Evolutionary conservation across 2,888 invertebrate genomes (phyloP).

Genomic region (Melipona bicolor): DNA sequence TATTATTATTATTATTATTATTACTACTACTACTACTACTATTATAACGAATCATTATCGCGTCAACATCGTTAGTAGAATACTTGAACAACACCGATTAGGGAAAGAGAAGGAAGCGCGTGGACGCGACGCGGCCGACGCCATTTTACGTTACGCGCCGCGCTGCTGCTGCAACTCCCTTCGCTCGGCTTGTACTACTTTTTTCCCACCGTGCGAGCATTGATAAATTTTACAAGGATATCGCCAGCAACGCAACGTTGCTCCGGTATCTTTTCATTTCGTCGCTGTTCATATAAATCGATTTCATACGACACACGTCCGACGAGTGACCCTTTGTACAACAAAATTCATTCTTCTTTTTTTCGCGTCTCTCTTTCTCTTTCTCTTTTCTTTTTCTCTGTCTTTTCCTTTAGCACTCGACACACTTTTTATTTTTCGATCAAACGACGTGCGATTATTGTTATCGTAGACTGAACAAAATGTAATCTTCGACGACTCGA

Average conservation of each 20-base stretch:
- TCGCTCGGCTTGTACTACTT: constrained; percentile 63
- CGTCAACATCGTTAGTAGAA: constrained; percentile 38
- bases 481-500: constrained; percentile 17
- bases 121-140: constrained; percentile 68
- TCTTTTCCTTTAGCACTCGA: constrained; percentile 17
- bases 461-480: constrained; percentile 2
- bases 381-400: constrained; percentile 24
- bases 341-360: constrained; percentile 16
- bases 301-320: constrained; percentile 35
- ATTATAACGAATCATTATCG: too few species aligned
- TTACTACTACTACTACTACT: constrained; percentile 23
- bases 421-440: constrained; percentile 30
- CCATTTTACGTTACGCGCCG: constrained; percentile 69
- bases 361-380: constrained; percentile 4
- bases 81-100: constrained; percentile 57
- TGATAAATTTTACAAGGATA: constrained; percentile 15
- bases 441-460: constrained; percentile 21
- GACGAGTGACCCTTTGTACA: constrained; percentile 20
- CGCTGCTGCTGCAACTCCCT: constrained; percentile 70
- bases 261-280: constrained; percentile 33
- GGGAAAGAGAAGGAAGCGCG: constrained; percentile 50
- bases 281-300: constrained; percentile 9
- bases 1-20: constrained; percentile 37
- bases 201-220: constrained; percentile 61
- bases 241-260: constrained; percentile 24